A percentile compares a stretch with the other conserved stretches of the same genome.
Conservation (phyloP, 2,797 vertebrate species). For the Neomorphus geoffroyi region DNA sequence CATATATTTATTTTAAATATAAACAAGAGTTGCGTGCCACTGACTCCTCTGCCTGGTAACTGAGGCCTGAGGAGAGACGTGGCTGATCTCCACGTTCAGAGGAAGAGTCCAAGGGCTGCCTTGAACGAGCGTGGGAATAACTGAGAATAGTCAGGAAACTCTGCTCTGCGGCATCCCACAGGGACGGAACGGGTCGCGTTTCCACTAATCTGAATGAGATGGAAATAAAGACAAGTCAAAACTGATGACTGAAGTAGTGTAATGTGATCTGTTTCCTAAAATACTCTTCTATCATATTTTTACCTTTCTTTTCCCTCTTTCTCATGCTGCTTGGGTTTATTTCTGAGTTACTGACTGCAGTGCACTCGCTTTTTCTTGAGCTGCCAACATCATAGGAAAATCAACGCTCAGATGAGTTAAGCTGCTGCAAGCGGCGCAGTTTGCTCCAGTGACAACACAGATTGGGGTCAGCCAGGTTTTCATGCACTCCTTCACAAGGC, state of each 20-base stretch:
- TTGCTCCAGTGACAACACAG: not conserved
- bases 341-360: not conserved
- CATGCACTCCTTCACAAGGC: not conserved
- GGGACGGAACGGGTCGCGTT: conserved; percentile 28
- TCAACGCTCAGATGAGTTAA: not conserved
- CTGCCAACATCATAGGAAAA: not conserved
- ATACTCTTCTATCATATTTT: conserved; percentile 13
- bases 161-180: not conserved
- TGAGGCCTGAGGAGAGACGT: not conserved
- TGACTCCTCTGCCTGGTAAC: not conserved
- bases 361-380: not conserved
- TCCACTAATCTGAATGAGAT: conserved; percentile 16
- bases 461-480: not conserved
- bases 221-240: conserved; percentile 52
- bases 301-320: not conserved
- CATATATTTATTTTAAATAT: conserved; percentile 50
- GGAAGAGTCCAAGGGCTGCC: not conserved
- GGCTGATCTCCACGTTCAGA: conserved; percentile 2
- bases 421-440: not conserved
- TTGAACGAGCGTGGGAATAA: conserved; percentile 9
- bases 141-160: not conserved
- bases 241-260: conserved; percentile 17
- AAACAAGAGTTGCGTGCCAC: conserved; percentile 1
- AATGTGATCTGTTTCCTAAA: conserved; percentile 34
- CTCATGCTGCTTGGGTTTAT: conserved; percentile 20